Base-by-base conservation (phyloP, 2,888 invertebrate genomes). In the Athrips mouffetella region DNA sequence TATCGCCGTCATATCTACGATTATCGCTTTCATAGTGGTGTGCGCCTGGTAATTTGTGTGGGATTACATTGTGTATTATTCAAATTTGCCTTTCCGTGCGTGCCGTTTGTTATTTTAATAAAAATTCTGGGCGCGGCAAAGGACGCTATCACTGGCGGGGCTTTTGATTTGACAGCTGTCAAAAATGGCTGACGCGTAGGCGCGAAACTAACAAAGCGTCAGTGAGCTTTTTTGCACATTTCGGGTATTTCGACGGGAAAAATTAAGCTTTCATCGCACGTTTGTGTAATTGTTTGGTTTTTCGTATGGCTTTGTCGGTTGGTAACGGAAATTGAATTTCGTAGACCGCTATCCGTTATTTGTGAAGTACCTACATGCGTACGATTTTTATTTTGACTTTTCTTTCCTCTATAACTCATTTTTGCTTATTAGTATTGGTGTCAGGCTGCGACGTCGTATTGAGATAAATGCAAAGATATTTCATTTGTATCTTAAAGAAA, bases 241-340 rank as follows among this genome's bases (percentile, higher is more conserved):
- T 61, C 74, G 64, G 73, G 70, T 64, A 69, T 80, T 80, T 73
- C 68, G 73, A 48, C 41, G 69, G 73, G 71, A 73, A 80, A 85
- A 82, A 86, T 87, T 85, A 87, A 80, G 78, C 70, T 86, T 82
- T 81, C 83, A 73, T 66, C 73, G 70, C 84, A 79, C 83, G 87
- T 82, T 74, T 77, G 73, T 79, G 78, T 87, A 85, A 88, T 88
- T 87, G 87, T 87, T 86, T 80, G 86, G 86, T 85, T 84, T 85
- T 82, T 78, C 74, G 72, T 69, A 63, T 71, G 74, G 74, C 63
- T 63, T 60, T 60, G 70, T 62, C 42, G 67, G 60, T 67, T 60
- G 72, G 72, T 59, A 64, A 74, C 55, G 68, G 67, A 80, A 85
- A 87, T 87, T 86, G 82, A 85, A 85, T 87, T 86, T 78, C 70